These are phyloP conservation scores for Theocolax elegans DNA, from an alignment of 1,140 invertebrate species.

Conservation along the genomic window DNA sequence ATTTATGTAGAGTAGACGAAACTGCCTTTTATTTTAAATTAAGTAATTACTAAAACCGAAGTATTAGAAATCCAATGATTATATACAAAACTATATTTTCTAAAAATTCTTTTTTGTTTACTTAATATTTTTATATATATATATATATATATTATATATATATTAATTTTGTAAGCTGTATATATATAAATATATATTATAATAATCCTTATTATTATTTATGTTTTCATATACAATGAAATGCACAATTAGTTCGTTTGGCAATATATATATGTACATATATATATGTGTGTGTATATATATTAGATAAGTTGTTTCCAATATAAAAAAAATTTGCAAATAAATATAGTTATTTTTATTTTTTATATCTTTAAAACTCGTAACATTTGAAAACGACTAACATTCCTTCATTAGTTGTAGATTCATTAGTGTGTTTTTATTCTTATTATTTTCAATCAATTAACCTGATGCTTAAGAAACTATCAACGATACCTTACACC, in stretches of 20 bases:
- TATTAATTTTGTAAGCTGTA: conserved; percentile 25
- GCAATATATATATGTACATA: no score
- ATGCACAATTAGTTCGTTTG: conserved; percentile 6
- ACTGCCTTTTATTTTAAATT: conserved; percentile 11
- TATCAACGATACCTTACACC: no score
- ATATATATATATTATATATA: no score
- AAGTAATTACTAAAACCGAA: conserved; percentile 9
- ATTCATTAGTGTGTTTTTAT: no score
- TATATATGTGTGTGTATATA: no score
- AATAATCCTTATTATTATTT: conserved; percentile 15
- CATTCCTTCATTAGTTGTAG: no score
- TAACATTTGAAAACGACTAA: no score
- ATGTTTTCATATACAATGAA: conserved; percentile 27
- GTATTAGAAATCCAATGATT: conserved; percentile 31
- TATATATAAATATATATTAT: conserved; percentile 19
- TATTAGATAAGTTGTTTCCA: no score
- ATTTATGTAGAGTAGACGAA: neutral
- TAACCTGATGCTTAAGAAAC: no score
- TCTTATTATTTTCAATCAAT: no score
- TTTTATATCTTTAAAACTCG: neutral
- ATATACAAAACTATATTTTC: conserved; percentile 26
- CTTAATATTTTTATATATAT: no score
- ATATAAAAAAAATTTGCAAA: neutral
- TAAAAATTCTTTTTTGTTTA: no score
- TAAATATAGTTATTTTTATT: neutral